Percentiles rank a stretch among this genome's conserved stretches.
phyloP scores from a whole-genome alignment of 92 coral and sea anemone species.

The Isaurus tuberculatus region DNA sequence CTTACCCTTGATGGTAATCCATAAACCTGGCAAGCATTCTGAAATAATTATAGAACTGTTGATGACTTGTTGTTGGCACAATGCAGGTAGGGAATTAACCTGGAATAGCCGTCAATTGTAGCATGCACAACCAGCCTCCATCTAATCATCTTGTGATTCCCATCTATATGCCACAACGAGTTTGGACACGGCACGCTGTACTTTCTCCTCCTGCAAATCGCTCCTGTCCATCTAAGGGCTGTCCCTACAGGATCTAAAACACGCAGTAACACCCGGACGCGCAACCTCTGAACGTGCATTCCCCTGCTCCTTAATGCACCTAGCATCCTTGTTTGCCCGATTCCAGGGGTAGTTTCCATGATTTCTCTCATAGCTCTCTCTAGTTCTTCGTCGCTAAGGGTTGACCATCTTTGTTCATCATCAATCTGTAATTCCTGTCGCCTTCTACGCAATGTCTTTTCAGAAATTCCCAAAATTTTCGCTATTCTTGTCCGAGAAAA shows the following conservation, averaged over 20 bases:
- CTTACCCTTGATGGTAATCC: no score
- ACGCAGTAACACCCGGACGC: no score
- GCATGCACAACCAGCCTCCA: conserved; percentile 53
- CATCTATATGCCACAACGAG: conserved; percentile 32
- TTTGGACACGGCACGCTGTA: no score
- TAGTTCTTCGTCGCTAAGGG: conserved; percentile 44
- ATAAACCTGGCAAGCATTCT: no score
- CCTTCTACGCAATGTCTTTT: conserved; percentile 19
- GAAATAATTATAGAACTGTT: conserved; percentile 7
- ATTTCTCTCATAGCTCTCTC: conserved; percentile 43
- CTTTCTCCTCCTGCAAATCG: conserved; percentile 43
- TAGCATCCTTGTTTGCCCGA: conserved; percentile 56
- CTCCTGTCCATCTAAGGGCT: conserved; percentile 55
- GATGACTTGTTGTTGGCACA: conserved; percentile 50
- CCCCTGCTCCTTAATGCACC: conserved; percentile 55
- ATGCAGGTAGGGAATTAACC: conserved; percentile 34
- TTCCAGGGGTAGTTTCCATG: conserved; percentile 41
- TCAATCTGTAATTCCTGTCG: conserved; percentile 49
- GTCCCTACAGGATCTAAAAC: neutral
- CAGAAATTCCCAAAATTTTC: conserved; percentile 44
- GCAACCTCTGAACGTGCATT: conserved; percentile 24
- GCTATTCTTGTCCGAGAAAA: conserved; percentile 55
- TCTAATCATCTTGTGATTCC: conserved; percentile 36
- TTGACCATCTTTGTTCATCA: conserved; percentile 38
- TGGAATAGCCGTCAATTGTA: conserved; percentile 47